Evolutionary conservation across 2,797 vertebrate species (phyloP).

Genomic region (Percopsis omiscomaycus): DNA sequence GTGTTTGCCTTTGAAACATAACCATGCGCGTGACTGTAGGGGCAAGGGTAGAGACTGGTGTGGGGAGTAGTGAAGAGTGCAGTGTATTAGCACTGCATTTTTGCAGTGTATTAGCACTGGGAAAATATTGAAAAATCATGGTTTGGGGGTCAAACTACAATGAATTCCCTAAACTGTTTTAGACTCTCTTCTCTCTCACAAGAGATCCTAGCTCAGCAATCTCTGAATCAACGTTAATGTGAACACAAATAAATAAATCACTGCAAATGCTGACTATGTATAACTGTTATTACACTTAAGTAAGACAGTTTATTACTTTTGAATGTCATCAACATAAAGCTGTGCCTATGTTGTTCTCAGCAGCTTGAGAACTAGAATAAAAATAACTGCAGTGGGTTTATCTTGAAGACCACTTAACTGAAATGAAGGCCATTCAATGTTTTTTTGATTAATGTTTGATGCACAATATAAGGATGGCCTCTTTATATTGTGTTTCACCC

Average conservation of each 20-base stretch:
- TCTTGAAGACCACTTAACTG: no score
- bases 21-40: no score
- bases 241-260: constrained; percentile 12
- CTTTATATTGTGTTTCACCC: no score
- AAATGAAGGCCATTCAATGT: no score
- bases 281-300: constrained; percentile 15
- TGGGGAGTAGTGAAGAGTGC: constrained; percentile 2
- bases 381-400: no score
- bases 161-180: constrained; percentile 32
- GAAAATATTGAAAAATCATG: constrained; percentile 14
- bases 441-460: no score
- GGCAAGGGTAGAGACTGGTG: no score
- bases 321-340: background rate
- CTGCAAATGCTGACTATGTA: constrained; percentile 2
- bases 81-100: no score
- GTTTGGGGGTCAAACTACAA: constrained; percentile 41
- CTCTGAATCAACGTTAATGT: constrained; percentile 24
- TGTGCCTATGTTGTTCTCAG: background rate
- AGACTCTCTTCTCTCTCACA: constrained; percentile 23
- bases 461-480: no score
- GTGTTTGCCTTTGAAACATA: no score
- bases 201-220: constrained; percentile 30
- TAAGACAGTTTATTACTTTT: constrained; percentile 7
- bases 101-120: constrained; percentile 7
- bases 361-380: background rate